These are phyloP conservation scores for Clusia tigrina DNA, from an alignment of 2,888 invertebrate genomes.

Conservation along the genomic window DNA sequence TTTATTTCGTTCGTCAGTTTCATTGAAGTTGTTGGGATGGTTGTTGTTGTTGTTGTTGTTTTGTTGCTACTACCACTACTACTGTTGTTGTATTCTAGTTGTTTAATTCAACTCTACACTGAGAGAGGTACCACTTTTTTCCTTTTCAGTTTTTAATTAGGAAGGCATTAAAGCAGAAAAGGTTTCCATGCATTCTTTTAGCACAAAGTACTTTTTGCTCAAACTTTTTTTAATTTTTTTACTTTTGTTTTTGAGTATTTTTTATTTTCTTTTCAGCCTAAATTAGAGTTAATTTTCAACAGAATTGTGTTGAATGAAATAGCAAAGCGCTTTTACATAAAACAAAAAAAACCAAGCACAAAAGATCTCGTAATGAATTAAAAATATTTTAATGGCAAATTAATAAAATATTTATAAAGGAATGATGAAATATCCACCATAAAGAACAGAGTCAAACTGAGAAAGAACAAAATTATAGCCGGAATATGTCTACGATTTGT, in stretches of 20 bases:
- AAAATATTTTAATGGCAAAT: too few relatives aligned
- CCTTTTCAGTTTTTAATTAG: conserved; percentile 51
- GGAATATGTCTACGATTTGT: too few relatives aligned
- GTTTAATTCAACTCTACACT: background rate
- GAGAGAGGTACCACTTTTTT: conserved; percentile 32
- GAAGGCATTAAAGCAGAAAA: conserved; percentile 55
- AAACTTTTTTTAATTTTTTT: background rate
- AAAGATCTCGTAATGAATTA: too few relatives aligned
- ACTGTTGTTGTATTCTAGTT: background rate
- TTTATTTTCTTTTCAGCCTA: background rate
- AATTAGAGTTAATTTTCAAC: background rate
- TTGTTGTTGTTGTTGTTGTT: conserved; percentile 7
- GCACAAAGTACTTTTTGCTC: background rate
- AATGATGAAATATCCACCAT: too few relatives aligned
- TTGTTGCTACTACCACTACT: conserved; percentile 22
- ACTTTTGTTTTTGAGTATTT: background rate
- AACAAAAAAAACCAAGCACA: background rate
- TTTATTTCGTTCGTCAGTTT: background rate
- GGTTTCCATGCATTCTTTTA: conserved; percentile 36
- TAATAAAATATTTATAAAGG: too few relatives aligned
- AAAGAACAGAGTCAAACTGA: too few relatives aligned
- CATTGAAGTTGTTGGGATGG: background rate
- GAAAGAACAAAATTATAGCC: too few relatives aligned
- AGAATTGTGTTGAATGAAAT: background rate
- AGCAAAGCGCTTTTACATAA: background rate